These are phyloP conservation scores for Gymnogyps californianus DNA, from an alignment of 2,113 vertebrate genomes.

Conservation along the genomic window DNA sequence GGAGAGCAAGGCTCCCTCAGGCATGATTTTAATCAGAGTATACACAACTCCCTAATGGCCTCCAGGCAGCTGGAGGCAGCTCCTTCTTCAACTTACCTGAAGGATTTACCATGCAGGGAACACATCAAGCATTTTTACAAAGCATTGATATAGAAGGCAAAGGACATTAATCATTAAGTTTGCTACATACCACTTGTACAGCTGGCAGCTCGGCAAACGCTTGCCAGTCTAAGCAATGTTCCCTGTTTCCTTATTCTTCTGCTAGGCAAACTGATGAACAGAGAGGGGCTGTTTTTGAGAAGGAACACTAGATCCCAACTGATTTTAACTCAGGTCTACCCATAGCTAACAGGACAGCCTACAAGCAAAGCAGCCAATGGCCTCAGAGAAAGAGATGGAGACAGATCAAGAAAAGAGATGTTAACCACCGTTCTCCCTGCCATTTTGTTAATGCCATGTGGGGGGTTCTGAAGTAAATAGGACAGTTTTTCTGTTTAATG, in stretches of 20 bases:
- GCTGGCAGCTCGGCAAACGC: background rate
- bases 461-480: background rate
- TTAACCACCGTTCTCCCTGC: background rate
- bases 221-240: background rate
- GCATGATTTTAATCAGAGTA: background rate
- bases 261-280: background rate
- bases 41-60: background rate
- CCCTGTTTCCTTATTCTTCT: background rate
- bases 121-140: background rate
- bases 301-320: background rate
- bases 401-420: background rate
- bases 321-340: background rate
- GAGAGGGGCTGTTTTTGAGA: background rate
- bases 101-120: background rate
- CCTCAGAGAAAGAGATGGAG: background rate
- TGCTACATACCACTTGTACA: background rate
- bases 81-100: background rate
- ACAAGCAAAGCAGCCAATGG: background rate
- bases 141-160: background rate
- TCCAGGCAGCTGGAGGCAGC: background rate
- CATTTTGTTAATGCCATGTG: background rate
- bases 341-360: background rate
- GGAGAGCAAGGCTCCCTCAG: background rate
- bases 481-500: background rate
- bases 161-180: background rate